A percentile compares a stretch with the other conserved stretches of the same genome.
phyloP scores from a whole-genome alignment of 2,797 vertebrate species.

The Chromis chromis region DNA sequence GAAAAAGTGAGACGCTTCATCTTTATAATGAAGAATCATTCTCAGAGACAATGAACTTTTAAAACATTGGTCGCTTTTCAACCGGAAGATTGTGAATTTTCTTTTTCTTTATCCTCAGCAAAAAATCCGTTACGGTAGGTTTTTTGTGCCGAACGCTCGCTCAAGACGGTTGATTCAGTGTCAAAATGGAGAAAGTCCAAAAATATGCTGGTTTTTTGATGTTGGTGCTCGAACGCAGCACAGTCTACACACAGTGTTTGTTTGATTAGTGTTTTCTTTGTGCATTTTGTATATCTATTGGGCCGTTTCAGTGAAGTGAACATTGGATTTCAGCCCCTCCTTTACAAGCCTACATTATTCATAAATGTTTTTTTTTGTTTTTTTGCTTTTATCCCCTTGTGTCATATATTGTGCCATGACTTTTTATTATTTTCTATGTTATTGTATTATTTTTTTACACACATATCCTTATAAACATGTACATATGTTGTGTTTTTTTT shows the following conservation, averaged over 20 bases:
- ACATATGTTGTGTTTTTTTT: conserved; percentile 79
- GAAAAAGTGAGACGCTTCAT: conserved; percentile 70
- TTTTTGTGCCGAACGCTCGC: conserved; percentile 54
- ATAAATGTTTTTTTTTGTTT: conserved; percentile 65
- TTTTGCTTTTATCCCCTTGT: conserved; percentile 73
- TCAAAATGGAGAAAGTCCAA: conserved; percentile 76
- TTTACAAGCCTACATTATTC: conserved; percentile 82
- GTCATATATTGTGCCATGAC: conserved; percentile 86
- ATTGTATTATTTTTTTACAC: conserved; percentile 85
- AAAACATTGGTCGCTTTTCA: conserved; percentile 74
- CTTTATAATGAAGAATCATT: conserved; percentile 81
- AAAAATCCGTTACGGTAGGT: conserved; percentile 45
- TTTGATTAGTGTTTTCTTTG: conserved; percentile 91
- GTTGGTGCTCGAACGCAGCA: conserved; percentile 85
- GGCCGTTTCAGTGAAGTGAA: conserved; percentile 87
- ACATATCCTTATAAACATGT: conserved; percentile 85
- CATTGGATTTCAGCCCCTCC: conserved; percentile 81
- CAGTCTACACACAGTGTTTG: conserved; percentile 86
- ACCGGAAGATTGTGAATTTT: conserved; percentile 78
- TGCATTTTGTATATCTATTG: conserved; percentile 89
- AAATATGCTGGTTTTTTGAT: conserved; percentile 87
- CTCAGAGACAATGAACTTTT: conserved; percentile 78
- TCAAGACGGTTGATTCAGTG: conserved; percentile 60
- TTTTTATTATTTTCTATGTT: conserved; percentile 81
- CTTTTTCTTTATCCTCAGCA: conserved; percentile 63